Evolutionary conservation across 2,113 vertebrate genomes (phyloP), one percentile per base, ranked within the genome.

Genomic region (Alces alces): DNA sequence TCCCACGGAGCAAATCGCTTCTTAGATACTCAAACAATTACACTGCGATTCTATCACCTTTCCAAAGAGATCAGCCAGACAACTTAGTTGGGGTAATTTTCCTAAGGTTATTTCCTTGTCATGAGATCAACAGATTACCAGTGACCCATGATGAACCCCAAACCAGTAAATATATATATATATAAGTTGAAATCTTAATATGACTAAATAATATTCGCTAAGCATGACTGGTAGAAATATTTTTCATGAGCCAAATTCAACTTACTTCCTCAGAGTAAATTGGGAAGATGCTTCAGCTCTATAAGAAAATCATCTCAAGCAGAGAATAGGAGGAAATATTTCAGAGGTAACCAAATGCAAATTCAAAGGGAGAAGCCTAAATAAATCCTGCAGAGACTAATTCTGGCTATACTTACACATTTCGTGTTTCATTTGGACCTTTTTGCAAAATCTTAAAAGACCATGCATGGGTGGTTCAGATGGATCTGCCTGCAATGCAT

Each of bases 211-310:
- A 86, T 83, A 83, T 47, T 85, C 21, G 19, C 87, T 30, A 82
- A 91, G 76, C n/a, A 27, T 33, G 61, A 84, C 60, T 82, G 27
- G 87, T 5, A 78, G 66, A 87, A 82, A 76, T 4, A 91, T 57
- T 89, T 95, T 80, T 58, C 39, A 84, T 83, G 23, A 89, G 45
- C 61, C 57, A 93, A 87, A 96, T 60, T 25, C 70, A 86, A 70
- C 15, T 95, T 76, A 78, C 9, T 95, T 96, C 19, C 21, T 78
- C 60, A 58, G 78, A 91, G 70, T 86, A 93, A 95, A 95, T 57
- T 54, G 93, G 23, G 45, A 93, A 95, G 91, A 90, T 55, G 57
- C 25, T 87, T 82, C 30, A 21, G 6, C 9, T 76, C 86, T 50
- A n/a, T 4, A 30, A 84, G 92, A 95, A 66, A 52, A 25, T n/a